These are phyloP conservation scores for Arremon aurantiirostris DNA, from an alignment of 2,797 vertebrate genomes.

Conservation along the genomic window DNA sequence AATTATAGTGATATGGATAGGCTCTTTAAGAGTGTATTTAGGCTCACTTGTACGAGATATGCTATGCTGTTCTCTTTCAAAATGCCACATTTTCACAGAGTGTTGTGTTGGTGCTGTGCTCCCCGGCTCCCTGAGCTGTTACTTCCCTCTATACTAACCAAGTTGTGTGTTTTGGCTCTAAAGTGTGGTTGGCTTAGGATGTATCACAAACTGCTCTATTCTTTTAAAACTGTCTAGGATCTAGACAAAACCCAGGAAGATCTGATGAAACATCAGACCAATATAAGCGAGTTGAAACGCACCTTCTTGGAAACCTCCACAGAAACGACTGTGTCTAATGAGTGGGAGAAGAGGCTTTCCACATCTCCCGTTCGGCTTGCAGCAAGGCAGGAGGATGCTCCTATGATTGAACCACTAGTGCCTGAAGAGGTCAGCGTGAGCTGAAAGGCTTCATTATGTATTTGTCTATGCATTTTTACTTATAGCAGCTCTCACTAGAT, in stretches of 20 bases:
- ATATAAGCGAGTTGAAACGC: slow-evolving; percentile 94
- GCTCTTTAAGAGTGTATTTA: slow-evolving; percentile 32
- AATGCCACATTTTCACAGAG: slow-evolving; percentile 76
- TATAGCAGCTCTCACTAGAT: neutral
- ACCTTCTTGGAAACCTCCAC: slow-evolving; percentile 90
- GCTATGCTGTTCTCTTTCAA: slow-evolving; percentile 63
- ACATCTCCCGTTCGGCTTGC: slow-evolving; percentile 85
- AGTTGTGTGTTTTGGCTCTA: slow-evolving; percentile 37
- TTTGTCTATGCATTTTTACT: neutral
- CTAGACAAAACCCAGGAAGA: slow-evolving; percentile 84
- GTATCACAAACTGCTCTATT: slow-evolving; percentile 38
- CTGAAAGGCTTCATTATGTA: neutral
- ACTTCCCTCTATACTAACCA: slow-evolving; percentile 67
- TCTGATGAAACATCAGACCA: slow-evolving; percentile 90
- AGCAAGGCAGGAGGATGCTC: slow-evolving; percentile 82
- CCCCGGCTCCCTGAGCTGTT: slow-evolving; percentile 41
- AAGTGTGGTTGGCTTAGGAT: neutral
- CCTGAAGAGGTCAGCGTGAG: slow-evolving; percentile 87
- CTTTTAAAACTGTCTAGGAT: slow-evolving; percentile 82
- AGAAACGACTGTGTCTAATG: slow-evolving; percentile 78
- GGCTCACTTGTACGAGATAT: slow-evolving; percentile 56
- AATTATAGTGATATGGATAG: neutral
- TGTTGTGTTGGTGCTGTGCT: slow-evolving; percentile 73
- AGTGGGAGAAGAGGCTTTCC: slow-evolving; percentile 94
- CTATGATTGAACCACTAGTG: slow-evolving; percentile 91